phyloP scores from a whole-genome alignment of 2,113 vertebrate species.

The Haemorhous mexicanus region DNA sequence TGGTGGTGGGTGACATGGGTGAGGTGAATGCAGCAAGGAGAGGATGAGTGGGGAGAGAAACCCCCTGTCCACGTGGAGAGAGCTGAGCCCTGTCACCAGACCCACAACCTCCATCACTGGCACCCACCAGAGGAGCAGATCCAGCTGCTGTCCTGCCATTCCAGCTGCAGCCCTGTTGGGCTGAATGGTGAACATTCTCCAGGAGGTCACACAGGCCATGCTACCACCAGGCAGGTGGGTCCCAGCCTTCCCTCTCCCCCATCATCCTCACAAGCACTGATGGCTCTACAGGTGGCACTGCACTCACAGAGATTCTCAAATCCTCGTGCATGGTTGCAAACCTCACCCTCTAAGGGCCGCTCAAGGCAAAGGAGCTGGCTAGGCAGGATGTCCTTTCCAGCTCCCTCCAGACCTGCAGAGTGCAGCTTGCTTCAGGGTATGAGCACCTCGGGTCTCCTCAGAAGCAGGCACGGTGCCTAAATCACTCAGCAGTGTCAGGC shows the following conservation, averaged over 20 bases:
- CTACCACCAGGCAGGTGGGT: background rate
- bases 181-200: fast-evolving
- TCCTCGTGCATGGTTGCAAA: background rate
- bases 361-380: background rate
- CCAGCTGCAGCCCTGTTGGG: background rate
- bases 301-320: background rate
- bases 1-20: fast-evolving
- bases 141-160: background rate
- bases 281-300: fast-evolving
- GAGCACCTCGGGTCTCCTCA: background rate
- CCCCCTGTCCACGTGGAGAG: fast-evolving
- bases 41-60: background rate
- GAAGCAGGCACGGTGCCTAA: fast-evolving
- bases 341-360: background rate
- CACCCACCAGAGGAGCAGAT: background rate
- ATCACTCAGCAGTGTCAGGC: fast-evolving
- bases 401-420: background rate
- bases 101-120: fast-evolving
- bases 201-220: fast-evolving
- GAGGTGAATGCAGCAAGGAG: background rate
- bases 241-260: background rate
- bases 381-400: background rate
- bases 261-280: background rate
- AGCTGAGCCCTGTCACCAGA: background rate
- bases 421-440: background rate